Conservation (phyloP, 23 tunicate species). For the Phallusia fumigata region DNA sequence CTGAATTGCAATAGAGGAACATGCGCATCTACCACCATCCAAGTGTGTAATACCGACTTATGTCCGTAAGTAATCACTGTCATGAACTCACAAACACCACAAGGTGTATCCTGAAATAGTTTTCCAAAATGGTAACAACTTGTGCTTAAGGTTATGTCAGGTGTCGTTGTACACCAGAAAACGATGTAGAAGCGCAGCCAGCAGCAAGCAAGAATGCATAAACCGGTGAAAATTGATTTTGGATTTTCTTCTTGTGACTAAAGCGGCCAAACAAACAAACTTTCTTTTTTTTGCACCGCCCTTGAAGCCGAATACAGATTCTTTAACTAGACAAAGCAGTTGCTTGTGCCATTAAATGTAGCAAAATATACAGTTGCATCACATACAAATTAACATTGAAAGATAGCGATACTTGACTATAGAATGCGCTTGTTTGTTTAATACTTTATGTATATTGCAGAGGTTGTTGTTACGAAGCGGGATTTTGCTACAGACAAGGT, state of each 20-base stretch:
- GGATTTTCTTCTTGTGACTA: no score
- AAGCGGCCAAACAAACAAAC: no score
- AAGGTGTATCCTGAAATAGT: no score
- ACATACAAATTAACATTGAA: background rate
- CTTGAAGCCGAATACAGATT: no score
- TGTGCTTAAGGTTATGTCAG: background rate
- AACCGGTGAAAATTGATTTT: background rate
- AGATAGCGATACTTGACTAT: background rate
- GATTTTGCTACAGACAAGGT: slow-evolving; percentile 21
- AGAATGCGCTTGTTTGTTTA: no score
- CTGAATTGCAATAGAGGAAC: slow-evolving; percentile 3
- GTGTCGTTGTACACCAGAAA: background rate
- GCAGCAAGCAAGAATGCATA: background rate
- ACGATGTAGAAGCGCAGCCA: background rate
- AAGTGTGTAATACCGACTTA: background rate
- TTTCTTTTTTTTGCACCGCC: background rate
- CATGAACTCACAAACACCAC: no score
- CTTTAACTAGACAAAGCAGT: no score
- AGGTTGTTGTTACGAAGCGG: slow-evolving; percentile 22
- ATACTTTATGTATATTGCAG: slow-evolving; percentile 10
- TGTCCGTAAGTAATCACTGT: slow-evolving; percentile 23
- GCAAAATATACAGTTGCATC: no score
- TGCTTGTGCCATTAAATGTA: no score
- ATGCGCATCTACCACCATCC: background rate
- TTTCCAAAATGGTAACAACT: background rate